Evolutionary conservation across 2,797 vertebrate genomes (phyloP).

Genomic region (Enteromius unitaeniatus): DNA sequence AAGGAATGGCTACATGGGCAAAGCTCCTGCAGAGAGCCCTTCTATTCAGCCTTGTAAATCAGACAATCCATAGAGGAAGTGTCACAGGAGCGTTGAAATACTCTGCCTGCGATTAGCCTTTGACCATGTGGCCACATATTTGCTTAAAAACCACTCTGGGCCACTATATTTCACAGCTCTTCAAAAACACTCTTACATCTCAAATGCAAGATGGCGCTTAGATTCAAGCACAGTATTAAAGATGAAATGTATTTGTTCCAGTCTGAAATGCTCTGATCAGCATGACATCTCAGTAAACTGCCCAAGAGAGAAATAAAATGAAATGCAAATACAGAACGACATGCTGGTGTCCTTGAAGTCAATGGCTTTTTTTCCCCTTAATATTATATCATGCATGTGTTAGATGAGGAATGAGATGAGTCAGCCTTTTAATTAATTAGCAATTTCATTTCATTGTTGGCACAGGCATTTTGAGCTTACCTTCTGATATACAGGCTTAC

Average conservation of each 20-base stretch:
- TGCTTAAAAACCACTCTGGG: constrained; percentile 57
- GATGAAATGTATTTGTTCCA: constrained; percentile 27
- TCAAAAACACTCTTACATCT: constrained; percentile 35
- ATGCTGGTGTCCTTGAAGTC: constrained; percentile 27
- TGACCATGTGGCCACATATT: constrained; percentile 62
- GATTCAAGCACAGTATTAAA: constrained; percentile 15
- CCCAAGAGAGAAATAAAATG: constrained; percentile 33
- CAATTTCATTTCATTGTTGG: neutral
- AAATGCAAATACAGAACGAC: constrained; percentile 31
- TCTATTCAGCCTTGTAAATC: constrained; percentile 60
- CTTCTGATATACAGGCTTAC: constrained; percentile 1
- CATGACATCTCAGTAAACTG: constrained; percentile 11
- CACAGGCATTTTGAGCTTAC: neutral
- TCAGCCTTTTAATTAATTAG: constrained; percentile 20
- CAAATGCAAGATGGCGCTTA: constrained; percentile 12
- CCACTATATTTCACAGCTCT: constrained; percentile 51
- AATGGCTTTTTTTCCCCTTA: neutral
- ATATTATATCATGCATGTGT: constrained; percentile 36
- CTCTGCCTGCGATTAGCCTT: constrained; percentile 62
- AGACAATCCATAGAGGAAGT: constrained; percentile 53
- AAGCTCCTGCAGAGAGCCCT: constrained; percentile 55
- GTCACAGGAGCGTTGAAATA: constrained; percentile 57
- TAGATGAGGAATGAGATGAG: constrained; percentile 17
- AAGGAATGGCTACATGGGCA: constrained; percentile 57
- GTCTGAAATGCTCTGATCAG: constrained; percentile 13